Base-by-base conservation (phyloP, 2,888 invertebrate genomes). In the Eurytoma adleriae region DNA sequence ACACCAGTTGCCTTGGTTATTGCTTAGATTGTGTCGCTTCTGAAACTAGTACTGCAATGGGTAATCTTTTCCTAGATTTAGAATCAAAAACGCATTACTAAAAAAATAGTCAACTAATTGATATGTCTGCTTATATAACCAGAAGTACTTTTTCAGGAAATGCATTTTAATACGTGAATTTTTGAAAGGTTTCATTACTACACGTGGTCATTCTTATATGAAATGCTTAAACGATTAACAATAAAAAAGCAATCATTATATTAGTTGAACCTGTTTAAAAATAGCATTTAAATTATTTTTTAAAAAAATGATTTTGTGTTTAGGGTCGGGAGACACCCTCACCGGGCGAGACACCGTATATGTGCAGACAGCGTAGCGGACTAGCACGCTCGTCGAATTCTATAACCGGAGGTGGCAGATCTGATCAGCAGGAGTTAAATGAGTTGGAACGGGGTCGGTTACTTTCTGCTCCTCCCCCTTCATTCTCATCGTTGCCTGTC, bases 291-390 rank as follows among this genome's bases (percentile, higher is more conserved):
- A 40, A 40, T 7, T 10, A 40, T 0, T 40, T 40, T 0, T 40
- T 40, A 10, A 1, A 10, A 40, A 40, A 0, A 10, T 40, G 5
- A 40, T 40, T 40, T 40, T 40, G 40, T 40, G 10, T 13, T 13
- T 85, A 93, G 93, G 93, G 93, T 83, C 92, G 93, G 83, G 93
- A 93, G 82, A 93, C 95, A 75, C 95, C 96, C 18, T 96, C 96
- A 7, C 96, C 96, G 14, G 94, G 94, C 72, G 95, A 95, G 85
- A 96, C 96, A 24, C 96, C 96, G 56, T 96, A 96, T 89, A 91
- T 96, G 90, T 96, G 96, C 90, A 93, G 96, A 78, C 96, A 96
- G 88, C 93, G 96, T 80, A 95, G 93, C 89, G 94, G 94, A 89
- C 93, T 93, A 18, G 93, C 93, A 20, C 92, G 94, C 73, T 89